Evolutionary conservation across 2,113 vertebrate species (phyloP).

Genomic region (Pituophis catenifer): DNA sequence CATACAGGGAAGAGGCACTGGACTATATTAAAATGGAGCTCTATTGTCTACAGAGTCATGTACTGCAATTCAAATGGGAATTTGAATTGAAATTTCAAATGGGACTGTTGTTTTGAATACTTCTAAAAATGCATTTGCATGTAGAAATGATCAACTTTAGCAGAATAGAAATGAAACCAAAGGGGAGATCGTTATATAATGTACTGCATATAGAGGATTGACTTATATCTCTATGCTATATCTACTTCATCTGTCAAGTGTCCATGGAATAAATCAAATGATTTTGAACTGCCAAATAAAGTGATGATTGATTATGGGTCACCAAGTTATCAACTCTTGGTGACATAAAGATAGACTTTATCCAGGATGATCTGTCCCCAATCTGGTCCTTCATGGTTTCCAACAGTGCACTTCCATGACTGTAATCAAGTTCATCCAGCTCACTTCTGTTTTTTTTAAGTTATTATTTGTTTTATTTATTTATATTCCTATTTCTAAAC

Average conservation of each 20-base stretch:
- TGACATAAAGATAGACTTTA: not conserved
- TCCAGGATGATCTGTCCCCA: not conserved
- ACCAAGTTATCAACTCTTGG: not conserved
- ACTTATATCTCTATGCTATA: not conserved
- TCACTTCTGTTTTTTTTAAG: not conserved
- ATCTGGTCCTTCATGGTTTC: not conserved
- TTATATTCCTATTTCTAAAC: not conserved
- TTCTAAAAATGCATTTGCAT: not conserved
- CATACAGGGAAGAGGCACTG: not conserved
- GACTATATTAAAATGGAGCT: not conserved
- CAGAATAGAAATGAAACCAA: not conserved
- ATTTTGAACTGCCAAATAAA: not conserved
- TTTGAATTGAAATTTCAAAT: not conserved
- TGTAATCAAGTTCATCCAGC: not conserved
- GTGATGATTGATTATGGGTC: not conserved
- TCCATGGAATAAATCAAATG: not conserved
- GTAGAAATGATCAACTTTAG: not conserved
- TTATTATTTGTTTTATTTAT: not conserved
- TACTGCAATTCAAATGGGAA: not conserved
- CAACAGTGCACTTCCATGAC: not conserved
- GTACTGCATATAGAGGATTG: not conserved
- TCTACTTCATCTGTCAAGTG: not conserved
- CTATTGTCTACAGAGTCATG: not conserved
- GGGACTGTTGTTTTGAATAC: not conserved
- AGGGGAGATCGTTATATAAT: not conserved